Conservation (phyloP, 2,113 vertebrate genomes). For the Cryptomyrus ogoouensis region DNA sequence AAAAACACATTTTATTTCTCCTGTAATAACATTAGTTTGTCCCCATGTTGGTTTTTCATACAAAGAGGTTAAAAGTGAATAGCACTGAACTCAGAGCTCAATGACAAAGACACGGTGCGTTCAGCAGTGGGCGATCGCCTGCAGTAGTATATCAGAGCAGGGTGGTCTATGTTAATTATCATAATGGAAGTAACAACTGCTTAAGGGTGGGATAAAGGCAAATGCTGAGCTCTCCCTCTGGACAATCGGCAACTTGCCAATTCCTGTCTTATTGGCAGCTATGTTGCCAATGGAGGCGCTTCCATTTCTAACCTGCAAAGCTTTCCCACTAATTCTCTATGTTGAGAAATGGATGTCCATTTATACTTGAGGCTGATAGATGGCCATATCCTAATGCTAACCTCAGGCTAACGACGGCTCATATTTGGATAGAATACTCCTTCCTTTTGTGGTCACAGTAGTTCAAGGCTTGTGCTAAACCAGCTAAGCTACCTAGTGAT, state of each 20-base stretch:
- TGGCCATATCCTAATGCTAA: slow-evolving; percentile 22
- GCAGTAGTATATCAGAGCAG: neutral
- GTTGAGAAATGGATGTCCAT: slow-evolving; percentile 23
- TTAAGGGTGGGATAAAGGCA: neutral
- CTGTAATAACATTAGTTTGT: neutral
- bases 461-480: neutral
- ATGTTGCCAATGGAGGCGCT: neutral
- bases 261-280: neutral
- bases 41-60: neutral
- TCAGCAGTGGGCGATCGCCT: neutral
- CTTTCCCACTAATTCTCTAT: neutral
- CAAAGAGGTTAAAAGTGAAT: neutral
- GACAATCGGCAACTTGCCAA: neutral
- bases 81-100: neutral
- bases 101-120: neutral
- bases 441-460: neutral
- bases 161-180: neutral
- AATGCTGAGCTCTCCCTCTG: neutral
- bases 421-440: neutral
- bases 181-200: neutral
- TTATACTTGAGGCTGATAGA: slow-evolving; percentile 30
- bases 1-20: neutral
- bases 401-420: slow-evolving; percentile 9
- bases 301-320: slow-evolving; percentile 27
- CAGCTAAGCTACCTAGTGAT: neutral